A percentile compares a stretch with the other conserved stretches of the same genome.
Evolutionary conservation across 2,113 vertebrate species (phyloP).

Genomic region (Labeo catla): DNA sequence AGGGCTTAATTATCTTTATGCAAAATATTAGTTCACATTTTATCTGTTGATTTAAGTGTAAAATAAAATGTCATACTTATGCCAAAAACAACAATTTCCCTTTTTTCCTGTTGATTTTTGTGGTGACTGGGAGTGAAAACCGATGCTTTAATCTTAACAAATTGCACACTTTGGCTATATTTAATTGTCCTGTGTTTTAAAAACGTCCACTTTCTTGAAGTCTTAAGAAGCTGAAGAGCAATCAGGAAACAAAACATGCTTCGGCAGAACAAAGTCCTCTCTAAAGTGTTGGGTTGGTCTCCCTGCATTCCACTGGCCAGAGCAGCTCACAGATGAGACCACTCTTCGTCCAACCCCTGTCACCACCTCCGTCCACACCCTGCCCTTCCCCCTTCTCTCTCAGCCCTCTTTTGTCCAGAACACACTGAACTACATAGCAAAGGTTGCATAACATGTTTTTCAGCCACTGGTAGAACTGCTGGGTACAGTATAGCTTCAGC

Average conservation of each 20-base stretch:
- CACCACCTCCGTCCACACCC: constrained; percentile 42
- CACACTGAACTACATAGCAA: constrained; percentile 50
- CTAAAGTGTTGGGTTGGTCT: background rate
- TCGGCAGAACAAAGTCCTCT: background rate
- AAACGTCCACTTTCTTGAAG: background rate
- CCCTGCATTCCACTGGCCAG: background rate
- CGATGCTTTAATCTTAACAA: background rate
- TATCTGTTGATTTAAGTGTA: no score
- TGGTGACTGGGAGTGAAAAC: background rate
- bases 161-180: background rate
- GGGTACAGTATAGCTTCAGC: constrained; percentile 50
- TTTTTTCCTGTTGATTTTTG: background rate
- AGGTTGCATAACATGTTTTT: constrained; percentile 76
- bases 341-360: background rate
- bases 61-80: no score
- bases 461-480: constrained; percentile 29
- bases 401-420: constrained; percentile 63
- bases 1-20: no score
- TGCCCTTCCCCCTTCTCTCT: constrained; percentile 3
- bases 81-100: no score
- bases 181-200: background rate
- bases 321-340: background rate
- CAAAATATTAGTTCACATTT: no score
- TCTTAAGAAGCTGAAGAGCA: background rate
- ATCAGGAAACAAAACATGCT: background rate